These are phyloP conservation scores for Auanema freiburgensis DNA, from an alignment of 2,888 invertebrate genomes.

Conservation along the genomic window DNA sequence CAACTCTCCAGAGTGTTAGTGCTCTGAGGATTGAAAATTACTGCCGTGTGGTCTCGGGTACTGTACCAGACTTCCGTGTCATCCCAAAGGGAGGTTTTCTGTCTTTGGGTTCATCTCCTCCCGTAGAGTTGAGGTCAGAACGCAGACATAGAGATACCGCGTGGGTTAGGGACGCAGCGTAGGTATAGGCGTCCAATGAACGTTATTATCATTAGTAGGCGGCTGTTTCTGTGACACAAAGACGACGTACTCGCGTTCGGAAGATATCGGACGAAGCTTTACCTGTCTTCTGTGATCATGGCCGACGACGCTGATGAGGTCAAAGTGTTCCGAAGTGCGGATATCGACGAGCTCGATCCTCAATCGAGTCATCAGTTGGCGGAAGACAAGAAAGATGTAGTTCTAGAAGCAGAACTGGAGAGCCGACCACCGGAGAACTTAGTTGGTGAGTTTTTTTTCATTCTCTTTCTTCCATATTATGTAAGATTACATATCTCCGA, in stretches of 20 bases:
- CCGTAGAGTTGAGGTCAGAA: background rate
- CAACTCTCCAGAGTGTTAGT: no score
- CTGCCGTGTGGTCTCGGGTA: no score
- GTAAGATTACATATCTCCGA: no score
- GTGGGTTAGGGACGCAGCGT: slow-evolving; percentile 13
- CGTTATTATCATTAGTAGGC: slow-evolving; percentile 21
- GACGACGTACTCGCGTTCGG: no score
- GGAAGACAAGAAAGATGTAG: slow-evolving; percentile 60
- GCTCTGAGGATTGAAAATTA: no score
- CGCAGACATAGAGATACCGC: background rate
- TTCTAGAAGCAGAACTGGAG: slow-evolving; percentile 40
- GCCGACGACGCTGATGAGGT: slow-evolving; percentile 47
- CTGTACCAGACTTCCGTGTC: no score
- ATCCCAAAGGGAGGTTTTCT: no score
- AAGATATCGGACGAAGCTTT: background rate
- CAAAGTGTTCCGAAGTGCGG: slow-evolving; percentile 44
- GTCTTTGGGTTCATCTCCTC: background rate
- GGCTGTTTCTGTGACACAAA: slow-evolving; percentile 8
- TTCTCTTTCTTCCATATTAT: no score
- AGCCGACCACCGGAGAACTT: slow-evolving; percentile 21
- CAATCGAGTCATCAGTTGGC: slow-evolving; percentile 44
- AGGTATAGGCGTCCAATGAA: slow-evolving; percentile 6
- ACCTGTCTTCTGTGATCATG: slow-evolving; percentile 12
- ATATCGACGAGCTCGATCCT: slow-evolving; percentile 30
- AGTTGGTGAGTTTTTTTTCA: slow-evolving; percentile 30